Evolutionary conservation across 2,797 vertebrate genomes (phyloP).

Genomic region (Protosalanx chinensis): DNA sequence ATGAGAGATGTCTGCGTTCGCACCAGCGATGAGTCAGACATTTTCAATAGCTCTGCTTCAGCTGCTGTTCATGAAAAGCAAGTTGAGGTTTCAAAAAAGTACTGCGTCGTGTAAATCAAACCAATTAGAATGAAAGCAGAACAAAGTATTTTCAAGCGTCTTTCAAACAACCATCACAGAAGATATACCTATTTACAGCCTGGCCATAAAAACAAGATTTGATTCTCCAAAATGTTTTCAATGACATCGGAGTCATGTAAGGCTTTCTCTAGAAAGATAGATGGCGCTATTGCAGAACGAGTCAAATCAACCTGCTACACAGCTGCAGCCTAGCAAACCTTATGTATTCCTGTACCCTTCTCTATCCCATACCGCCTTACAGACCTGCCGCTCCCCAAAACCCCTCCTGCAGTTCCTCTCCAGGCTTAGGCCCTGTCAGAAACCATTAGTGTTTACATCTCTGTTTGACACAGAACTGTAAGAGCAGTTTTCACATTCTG

Average conservation of each 20-base stretch:
- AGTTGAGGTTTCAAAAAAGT: background rate
- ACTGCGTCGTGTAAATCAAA: no score
- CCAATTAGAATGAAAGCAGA: no score
- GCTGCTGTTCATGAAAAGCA: background rate
- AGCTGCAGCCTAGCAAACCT: background rate
- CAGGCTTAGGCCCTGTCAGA: constrained; percentile 61
- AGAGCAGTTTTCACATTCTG: constrained; percentile 57
- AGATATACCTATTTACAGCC: background rate
- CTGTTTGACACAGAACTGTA: constrained; percentile 59
- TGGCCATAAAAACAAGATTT: background rate
- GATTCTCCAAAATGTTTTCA: background rate
- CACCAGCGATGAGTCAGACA: background rate
- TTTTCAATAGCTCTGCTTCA: background rate
- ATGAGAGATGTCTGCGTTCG: background rate
- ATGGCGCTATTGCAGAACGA: constrained; percentile 71
- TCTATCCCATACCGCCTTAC: constrained; percentile 5
- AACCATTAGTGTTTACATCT: constrained; percentile 71
- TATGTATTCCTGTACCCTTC: background rate
- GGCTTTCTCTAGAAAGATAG: constrained; percentile 44
- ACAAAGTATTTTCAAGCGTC: constrained; percentile 10
- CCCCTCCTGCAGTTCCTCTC: constrained; percentile 40
- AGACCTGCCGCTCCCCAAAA: constrained; percentile 15
- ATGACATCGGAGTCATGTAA: constrained; percentile 27
- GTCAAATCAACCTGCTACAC: constrained; percentile 23
- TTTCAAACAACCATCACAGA: background rate